Base-by-base conservation (phyloP, 2,797 vertebrate genomes). In the Pangasius djambal region DNA sequence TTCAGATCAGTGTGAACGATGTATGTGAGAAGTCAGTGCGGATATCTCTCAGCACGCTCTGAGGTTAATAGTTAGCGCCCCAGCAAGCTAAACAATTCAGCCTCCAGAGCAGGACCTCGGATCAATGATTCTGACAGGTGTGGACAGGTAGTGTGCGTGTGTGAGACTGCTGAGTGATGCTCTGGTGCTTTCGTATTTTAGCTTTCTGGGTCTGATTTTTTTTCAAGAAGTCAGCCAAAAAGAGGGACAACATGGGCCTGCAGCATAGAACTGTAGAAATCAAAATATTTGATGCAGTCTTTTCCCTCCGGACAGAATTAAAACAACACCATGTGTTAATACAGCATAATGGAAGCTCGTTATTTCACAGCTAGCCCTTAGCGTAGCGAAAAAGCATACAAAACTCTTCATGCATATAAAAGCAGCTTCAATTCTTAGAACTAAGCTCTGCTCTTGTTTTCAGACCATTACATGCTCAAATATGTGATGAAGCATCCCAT, bases 111-210 rank as follows among this genome's bases (percentile, higher is more conserved):
- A 85, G 34, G 65, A 65, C 78, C 87, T 78, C 44, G 52, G 87
- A 88, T 88, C 85, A 91, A 88, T 83, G 87, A 83, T 86, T 83
- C 84, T 88, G 89, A 90, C 89, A 88, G 87, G 87, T 86, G 89
- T 86, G 69, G 87, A 90, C 83, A 89, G 83, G 86, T 85, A 87
- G 63, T 85, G 83, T 52, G 86, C 57, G 69, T 78, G 78, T 50
- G 59, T 78, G 59, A 78, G 83, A 50, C 69, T 88, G 34, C 84
- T 34, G 84, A 52, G 83, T 20, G 74, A 69, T 7, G 75, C 75
- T 44, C 81, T 37, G 67, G 52, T 69, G 52, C 63, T 67, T 74
- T 83, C 52, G 65, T 50, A 74, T 88, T 90, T 84, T 57, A 83
- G 87, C 55, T 61, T 82, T 55, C 77, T 86, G n/a, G 25, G 28